Conservation (phyloP, 92 coral and sea anemone genomes). For the Palythoa caribaeorum region DNA sequence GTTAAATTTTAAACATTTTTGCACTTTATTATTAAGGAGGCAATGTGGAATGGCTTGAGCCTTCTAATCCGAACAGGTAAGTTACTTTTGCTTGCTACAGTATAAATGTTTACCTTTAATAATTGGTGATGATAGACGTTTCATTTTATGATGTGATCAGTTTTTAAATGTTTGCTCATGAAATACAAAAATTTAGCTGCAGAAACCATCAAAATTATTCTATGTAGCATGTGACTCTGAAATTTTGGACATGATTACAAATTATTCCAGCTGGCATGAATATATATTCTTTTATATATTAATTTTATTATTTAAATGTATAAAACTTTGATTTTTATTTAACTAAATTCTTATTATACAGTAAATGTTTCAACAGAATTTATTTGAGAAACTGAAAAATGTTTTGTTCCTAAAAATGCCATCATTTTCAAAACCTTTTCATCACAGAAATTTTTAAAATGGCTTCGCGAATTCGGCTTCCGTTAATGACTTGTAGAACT, state of each 20-base stretch:
- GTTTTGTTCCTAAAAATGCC: no score
- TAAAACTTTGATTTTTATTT: no score
- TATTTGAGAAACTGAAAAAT: no score
- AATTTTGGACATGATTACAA: background rate
- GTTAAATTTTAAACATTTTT: background rate
- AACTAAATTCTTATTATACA: no score
- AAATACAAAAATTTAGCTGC: background rate
- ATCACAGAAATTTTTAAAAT: background rate
- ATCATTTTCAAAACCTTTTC: background rate
- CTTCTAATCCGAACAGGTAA: conserved; percentile 45
- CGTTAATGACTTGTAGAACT: background rate
- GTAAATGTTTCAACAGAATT: no score
- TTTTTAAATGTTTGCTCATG: background rate
- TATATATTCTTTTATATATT: background rate
- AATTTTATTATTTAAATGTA: background rate
- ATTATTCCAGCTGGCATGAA: background rate
- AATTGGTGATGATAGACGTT: background rate
- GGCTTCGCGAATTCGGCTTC: background rate
- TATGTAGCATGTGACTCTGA: background rate
- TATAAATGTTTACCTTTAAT: background rate
- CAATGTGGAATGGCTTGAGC: conserved; percentile 64
- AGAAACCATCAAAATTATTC: background rate
- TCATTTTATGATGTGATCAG: background rate
- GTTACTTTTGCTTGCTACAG: background rate
- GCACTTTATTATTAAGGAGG: conserved; percentile 39